A percentile compares a stretch with the other conserved stretches of the same genome.
Evolutionary conservation across 2,888 invertebrate genomes (phyloP).

Genomic region (Plutella xylostella): DNA sequence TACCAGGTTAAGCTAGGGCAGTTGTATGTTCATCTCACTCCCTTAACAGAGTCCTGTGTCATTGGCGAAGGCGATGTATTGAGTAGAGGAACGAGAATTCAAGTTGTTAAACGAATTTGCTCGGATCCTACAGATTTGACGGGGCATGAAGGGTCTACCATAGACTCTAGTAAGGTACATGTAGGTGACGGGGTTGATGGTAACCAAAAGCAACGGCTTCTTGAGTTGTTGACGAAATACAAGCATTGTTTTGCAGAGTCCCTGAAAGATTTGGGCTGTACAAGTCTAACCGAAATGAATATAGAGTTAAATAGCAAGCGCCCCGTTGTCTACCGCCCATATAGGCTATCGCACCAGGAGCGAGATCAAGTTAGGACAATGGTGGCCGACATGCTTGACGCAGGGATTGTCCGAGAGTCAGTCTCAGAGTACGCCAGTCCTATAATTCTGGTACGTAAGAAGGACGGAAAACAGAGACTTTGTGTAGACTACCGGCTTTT

Average conservation of each 20-base stretch:
- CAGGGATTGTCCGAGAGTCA: slow-evolving; percentile 2
- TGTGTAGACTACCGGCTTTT: slow-evolving; percentile 8
- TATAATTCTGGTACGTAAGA: background rate
- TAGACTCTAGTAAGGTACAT: background rate
- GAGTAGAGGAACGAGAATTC: no score
- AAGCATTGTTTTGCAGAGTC: background rate
- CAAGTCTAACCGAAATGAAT: background rate
- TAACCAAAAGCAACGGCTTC: background rate
- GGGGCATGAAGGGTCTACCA: no score
- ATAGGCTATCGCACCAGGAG: background rate
- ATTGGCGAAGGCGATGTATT: no score
- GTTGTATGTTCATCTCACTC: no score
- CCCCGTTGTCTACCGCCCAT: background rate
- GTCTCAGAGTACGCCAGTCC: slow-evolving; percentile 2
- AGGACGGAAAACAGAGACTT: background rate
- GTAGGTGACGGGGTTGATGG: background rate
- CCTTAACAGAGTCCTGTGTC: no score
- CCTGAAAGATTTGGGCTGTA: no score
- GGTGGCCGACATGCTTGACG: background rate
- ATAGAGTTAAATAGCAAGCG: background rate
- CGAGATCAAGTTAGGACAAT: background rate
- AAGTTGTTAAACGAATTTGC: no score
- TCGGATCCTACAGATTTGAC: no score
- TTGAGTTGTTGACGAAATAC: background rate
- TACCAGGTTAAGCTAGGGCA: no score